A percentile compares a stretch with the other conserved stretches of the same genome.
Evolutionary conservation across 1,140 invertebrate species (phyloP).

Genomic region (Aricia agestis): DNA sequence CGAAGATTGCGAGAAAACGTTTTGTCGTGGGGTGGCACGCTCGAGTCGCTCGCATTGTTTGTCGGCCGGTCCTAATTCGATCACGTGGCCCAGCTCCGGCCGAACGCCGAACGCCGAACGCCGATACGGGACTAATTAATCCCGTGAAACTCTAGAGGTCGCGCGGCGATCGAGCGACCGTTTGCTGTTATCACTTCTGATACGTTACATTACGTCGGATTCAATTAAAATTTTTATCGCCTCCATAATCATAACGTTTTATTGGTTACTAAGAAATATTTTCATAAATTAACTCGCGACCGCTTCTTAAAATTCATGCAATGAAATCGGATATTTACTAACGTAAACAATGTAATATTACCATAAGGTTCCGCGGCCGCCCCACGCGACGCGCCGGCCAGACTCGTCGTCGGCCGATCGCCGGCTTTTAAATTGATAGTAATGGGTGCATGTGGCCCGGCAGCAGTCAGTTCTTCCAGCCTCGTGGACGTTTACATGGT

Average conservation of each 20-base stretch:
- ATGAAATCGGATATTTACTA: conserved; percentile 16
- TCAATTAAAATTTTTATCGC: conserved; percentile 22
- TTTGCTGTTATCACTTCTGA: conserved; percentile 20
- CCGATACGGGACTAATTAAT: conserved; percentile 60
- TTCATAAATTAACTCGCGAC: conserved; percentile 11
- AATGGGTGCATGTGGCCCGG: conserved; percentile 59
- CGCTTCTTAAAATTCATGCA: conserved; percentile 10
- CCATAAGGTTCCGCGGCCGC: conserved; percentile 27
- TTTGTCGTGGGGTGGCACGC: conserved; percentile 69
- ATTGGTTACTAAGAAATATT: conserved; percentile 14
- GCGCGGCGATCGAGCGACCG: conserved; percentile 34
- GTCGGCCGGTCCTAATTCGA: conserved; percentile 60
- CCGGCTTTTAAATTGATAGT: conserved; percentile 69
- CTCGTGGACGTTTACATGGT: conserved; percentile 65
- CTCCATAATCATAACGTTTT: conserved; percentile 3
- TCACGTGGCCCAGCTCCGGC: conserved; percentile 46
- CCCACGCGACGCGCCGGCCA: conserved; percentile 58
- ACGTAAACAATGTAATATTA: conserved; percentile 14
- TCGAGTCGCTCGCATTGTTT: conserved; percentile 60
- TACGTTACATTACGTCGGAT: conserved; percentile 11
- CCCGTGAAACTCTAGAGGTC: conserved; percentile 52
- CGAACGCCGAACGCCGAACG: conserved; percentile 17
- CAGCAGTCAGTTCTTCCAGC: conserved; percentile 59
- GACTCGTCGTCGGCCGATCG: conserved; percentile 53
- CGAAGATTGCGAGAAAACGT: conserved; percentile 74